A percentile compares a stretch with the other conserved stretches of the same genome.
phyloP scores from a whole-genome alignment of 1,140 invertebrate species.

The Heliothis virescens region DNA sequence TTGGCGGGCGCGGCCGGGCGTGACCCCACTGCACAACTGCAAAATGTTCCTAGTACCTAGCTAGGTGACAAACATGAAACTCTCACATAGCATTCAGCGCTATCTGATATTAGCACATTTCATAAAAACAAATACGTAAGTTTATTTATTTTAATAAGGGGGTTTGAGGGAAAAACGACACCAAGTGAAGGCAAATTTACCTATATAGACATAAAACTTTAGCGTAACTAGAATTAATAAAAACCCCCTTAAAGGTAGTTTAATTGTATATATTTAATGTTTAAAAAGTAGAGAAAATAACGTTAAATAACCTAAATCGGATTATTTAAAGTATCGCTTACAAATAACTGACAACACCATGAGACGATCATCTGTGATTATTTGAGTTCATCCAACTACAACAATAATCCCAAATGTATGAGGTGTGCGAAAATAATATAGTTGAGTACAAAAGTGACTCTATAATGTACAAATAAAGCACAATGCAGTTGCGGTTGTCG shows the following conservation, averaged over 20 bases:
- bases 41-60: too few species aligned
- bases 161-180: too few species aligned
- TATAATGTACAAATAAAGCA: constrained; percentile 63
- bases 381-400: constrained; percentile 50
- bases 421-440: constrained; percentile 34
- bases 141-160: too few species aligned
- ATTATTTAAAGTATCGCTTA: constrained; percentile 7
- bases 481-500: constrained; percentile 52
- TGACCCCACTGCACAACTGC: not conserved
- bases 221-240: too few species aligned
- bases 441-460: constrained; percentile 54
- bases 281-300: not conserved
- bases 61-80: too few species aligned
- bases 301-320: not conserved
- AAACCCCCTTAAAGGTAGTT: too few species aligned
- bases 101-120: too few species aligned
- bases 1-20: constrained; percentile 65
- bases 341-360: not conserved
- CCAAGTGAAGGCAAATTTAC: too few species aligned
- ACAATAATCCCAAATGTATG: constrained; percentile 40
- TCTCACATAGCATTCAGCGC: too few species aligned
- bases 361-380: constrained; percentile 12
- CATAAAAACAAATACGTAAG: too few species aligned
- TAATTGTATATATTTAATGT: too few species aligned
- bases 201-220: too few species aligned